Conservation (phyloP, 2,113 vertebrate species). For the Sinocyclocheilus maitianheensis region DNA sequence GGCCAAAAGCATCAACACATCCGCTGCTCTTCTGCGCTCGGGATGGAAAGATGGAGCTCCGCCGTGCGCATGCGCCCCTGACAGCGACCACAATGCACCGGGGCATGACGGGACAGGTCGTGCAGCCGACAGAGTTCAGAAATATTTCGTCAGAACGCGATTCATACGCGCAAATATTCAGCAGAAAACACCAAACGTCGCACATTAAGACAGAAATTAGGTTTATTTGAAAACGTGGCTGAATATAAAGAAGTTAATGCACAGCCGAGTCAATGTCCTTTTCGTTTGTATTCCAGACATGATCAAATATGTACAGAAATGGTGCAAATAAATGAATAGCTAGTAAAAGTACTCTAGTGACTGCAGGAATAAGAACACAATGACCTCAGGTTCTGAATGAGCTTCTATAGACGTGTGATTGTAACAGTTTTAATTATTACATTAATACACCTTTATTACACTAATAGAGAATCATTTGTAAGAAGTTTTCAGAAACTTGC, state of each 20-base stretch:
- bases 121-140: constrained; percentile 13
- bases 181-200: neutral
- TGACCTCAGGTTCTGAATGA: too few relatives aligned
- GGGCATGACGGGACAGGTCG: constrained; percentile 10
- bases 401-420: too few relatives aligned
- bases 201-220: too few relatives aligned
- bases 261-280: too few relatives aligned
- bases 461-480: too few relatives aligned
- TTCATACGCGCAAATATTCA: too few relatives aligned
- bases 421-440: too few relatives aligned
- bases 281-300: neutral
- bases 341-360: too few relatives aligned
- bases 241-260: neutral
- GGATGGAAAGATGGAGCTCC: constrained; percentile 39
- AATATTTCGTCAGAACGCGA: neutral
- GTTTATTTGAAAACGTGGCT: neutral
- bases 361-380: too few relatives aligned
- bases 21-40: constrained; percentile 35
- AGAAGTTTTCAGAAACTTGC: too few relatives aligned
- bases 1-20: constrained; percentile 32
- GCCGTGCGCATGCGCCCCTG: constrained; percentile 34
- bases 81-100: constrained; percentile 33
- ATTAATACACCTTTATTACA: too few relatives aligned
- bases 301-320: neutral
- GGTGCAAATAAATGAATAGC: neutral